Conservation (phyloP, 2,888 invertebrate genomes). For the Thelaira solivaga region DNA sequence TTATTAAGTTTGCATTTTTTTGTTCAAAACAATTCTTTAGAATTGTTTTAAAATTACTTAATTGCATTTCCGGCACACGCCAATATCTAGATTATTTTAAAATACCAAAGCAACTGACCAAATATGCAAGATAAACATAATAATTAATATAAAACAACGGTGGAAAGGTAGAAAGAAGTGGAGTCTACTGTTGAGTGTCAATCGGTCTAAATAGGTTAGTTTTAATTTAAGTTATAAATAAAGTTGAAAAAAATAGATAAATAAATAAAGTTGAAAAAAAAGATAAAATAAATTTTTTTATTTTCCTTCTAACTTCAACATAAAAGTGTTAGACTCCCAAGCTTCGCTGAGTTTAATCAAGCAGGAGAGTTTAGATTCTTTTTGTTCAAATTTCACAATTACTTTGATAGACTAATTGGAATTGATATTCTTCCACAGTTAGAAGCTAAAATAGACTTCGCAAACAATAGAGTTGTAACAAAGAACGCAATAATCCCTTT, state of each 20-base stretch:
- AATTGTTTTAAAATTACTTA: no score
- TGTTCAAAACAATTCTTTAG: neutral
- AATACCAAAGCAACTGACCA: neutral
- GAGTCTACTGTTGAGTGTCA: neutral
- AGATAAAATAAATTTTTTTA: neutral
- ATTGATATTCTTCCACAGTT: constrained; percentile 19
- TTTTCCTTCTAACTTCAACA: neutral
- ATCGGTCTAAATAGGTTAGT: constrained; percentile 9
- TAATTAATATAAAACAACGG: neutral
- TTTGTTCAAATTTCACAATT: constrained; percentile 52
- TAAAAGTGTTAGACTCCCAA: constrained; percentile 11
- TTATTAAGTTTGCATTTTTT: constrained; percentile 1
- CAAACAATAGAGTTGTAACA: no score
- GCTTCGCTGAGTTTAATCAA: constrained; percentile 36
- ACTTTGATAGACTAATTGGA: constrained; percentile 42
- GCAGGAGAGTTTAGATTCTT: constrained; percentile 28
- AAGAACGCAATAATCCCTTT: no score
- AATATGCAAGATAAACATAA: neutral
- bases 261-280: neutral
- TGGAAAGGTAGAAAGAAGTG: neutral
- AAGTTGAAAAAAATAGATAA: neutral
- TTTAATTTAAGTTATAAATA: neutral
- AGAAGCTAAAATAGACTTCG: constrained; percentile 6
- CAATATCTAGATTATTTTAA: neutral
- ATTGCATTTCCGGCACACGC: no score